phyloP scores from a whole-genome alignment of 2,888 invertebrate genomes.

The Gisinianus flammeolus region DNA sequence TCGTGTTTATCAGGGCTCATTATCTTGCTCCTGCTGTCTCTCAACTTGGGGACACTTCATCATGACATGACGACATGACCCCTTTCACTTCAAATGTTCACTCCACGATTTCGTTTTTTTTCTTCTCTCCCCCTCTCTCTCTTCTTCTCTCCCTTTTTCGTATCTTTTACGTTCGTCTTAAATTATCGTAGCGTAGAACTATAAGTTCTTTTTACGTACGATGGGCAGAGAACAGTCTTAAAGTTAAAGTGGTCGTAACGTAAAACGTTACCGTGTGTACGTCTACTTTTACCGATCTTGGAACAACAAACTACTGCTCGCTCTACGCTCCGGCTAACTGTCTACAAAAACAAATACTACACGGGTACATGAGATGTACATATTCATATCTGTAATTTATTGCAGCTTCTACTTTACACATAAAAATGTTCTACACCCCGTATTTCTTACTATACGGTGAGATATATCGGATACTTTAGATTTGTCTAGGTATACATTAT shows the following conservation, averaged over 20 bases:
- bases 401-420: conserved; percentile 21
- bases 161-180: conserved; percentile 23
- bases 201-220: conserved; percentile 8
- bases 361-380: background rate
- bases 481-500: background rate
- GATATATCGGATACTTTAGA: no score
- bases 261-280: background rate
- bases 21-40: conserved; percentile 51
- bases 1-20: conserved; percentile 49
- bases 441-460: no score
- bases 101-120: conserved; percentile 21
- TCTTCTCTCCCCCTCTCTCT: background rate
- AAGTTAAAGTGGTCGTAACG: conserved; percentile 21
- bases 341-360: conserved; percentile 6
- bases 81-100: conserved; percentile 36
- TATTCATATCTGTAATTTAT: conserved; percentile 30
- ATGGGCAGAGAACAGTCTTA: background rate
- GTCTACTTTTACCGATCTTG: background rate
- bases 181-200: conserved; percentile 27
- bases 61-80: conserved; percentile 40
- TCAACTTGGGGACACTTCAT: conserved; percentile 46
- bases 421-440: background rate
- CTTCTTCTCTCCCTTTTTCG: background rate
- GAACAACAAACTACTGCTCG: conserved; percentile 1
- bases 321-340: no score